Evolutionary conservation across 2,888 invertebrate genomes (phyloP).

Genomic region (Brenthis daphne): DNA sequence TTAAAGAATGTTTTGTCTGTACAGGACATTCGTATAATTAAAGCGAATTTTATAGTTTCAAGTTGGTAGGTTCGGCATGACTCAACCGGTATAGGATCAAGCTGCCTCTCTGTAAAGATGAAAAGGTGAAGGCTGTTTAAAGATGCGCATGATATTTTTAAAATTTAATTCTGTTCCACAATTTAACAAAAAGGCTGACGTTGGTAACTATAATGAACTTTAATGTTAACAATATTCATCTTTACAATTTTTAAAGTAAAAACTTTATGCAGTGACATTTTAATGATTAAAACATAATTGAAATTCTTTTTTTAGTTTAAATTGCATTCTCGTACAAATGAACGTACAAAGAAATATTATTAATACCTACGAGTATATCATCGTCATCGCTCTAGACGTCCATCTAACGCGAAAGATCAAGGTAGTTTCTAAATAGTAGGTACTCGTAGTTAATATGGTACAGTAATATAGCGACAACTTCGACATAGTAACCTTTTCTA

Average conservation of each 20-base stretch:
- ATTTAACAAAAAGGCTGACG: background rate
- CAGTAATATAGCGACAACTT: slow-evolving; percentile 9
- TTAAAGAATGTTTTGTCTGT: background rate
- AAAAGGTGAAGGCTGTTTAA: slow-evolving; percentile 64
- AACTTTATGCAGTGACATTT: background rate
- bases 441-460: background rate
- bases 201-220: background rate
- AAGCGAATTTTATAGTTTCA: slow-evolving; percentile 2
- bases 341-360: no score
- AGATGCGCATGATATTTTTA: slow-evolving; percentile 22
- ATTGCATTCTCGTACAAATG: no score
- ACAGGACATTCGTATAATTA: background rate
- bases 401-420: background rate
- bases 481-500: slow-evolving; percentile 26
- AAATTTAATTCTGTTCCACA: slow-evolving; percentile 3
- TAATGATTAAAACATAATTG: no score
- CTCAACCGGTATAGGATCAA: slow-evolving; percentile 46
- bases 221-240: background rate
- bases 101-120: slow-evolving; percentile 45
- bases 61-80: slow-evolving; percentile 43
- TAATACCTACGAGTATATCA: no score
- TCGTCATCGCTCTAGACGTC: background rate
- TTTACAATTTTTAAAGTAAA: background rate
- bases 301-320: no score
- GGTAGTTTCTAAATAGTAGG: background rate